Percentiles rank a stretch among this genome's conserved stretches.
Conservation (phyloP, 2,797 vertebrate species). For the Lepus oiostolus region DNA sequence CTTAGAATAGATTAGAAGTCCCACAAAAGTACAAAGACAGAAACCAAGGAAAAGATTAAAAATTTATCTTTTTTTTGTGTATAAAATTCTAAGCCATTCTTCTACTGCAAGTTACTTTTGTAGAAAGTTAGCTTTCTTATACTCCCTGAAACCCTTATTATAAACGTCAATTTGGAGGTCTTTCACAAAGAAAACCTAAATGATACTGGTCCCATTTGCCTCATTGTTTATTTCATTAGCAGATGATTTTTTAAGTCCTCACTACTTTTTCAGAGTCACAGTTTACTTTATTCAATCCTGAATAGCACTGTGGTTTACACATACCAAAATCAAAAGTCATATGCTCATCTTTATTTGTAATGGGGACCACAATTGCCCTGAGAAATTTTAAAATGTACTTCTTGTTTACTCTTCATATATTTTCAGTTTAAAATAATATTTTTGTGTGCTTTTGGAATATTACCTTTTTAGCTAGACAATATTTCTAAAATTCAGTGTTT, state of each 20-base stretch:
- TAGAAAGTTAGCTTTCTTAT: background rate
- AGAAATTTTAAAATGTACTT: constrained; percentile 76
- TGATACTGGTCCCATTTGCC: background rate
- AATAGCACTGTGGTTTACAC: background rate
- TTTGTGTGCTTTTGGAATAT: constrained; percentile 23
- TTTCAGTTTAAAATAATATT: constrained; percentile 68
- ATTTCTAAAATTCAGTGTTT: constrained; percentile 57
- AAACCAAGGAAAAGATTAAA: constrained; percentile 58
- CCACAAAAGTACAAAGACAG: constrained; percentile 60
- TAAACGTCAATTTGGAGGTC: background rate
- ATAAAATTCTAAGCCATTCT: background rate
- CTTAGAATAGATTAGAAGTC: constrained; percentile 68
- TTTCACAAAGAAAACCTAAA: constrained; percentile 37
- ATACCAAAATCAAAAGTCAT: constrained; percentile 17
- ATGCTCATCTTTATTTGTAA: constrained; percentile 59
- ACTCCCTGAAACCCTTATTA: background rate
- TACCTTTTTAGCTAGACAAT: constrained; percentile 24
- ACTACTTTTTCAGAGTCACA: constrained; percentile 28
- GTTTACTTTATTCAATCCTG: background rate
- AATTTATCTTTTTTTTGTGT: background rate
- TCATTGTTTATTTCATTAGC: background rate
- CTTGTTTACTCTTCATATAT: constrained; percentile 80
- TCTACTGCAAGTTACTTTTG: background rate
- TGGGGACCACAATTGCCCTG: background rate
- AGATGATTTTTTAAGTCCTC: background rate